phyloP scores from a whole-genome alignment of 92 coral and sea anemone species.

The Micromussa lordhowensis region DNA sequence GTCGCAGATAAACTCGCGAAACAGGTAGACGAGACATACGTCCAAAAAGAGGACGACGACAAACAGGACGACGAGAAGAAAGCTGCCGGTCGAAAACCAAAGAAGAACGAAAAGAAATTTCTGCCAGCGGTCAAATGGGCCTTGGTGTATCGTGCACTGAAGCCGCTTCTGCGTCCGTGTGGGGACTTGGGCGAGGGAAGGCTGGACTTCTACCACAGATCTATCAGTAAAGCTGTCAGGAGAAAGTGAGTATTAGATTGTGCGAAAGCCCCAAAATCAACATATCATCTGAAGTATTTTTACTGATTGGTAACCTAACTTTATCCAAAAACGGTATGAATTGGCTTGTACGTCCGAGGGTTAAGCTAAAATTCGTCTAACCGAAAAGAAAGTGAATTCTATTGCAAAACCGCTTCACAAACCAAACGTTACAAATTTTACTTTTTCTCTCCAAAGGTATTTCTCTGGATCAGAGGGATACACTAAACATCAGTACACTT shows the following conservation, averaged over 20 bases:
- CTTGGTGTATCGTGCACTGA: slow-evolving; percentile 95
- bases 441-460: slow-evolving; percentile 64
- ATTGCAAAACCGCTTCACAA: not conserved
- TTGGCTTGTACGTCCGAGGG: too few relatives aligned
- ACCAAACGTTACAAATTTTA: not conserved
- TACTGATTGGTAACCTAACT: not conserved
- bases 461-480: slow-evolving; percentile 89
- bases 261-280: not conserved
- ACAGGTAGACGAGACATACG: slow-evolving; percentile 94
- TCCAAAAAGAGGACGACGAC: slow-evolving; percentile 69
- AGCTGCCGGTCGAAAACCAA: slow-evolving; percentile 24
- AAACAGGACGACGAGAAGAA: slow-evolving; percentile 43
- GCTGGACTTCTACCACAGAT: slow-evolving; percentile 96
- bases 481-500: slow-evolving; percentile 90
- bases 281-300: too few relatives aligned
- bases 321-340: too few relatives aligned
- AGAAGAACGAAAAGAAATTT: slow-evolving; percentile 62
- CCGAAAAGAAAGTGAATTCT: not conserved
- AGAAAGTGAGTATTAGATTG: slow-evolving; percentile 73
- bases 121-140: slow-evolving; percentile 99
- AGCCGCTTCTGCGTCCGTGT: slow-evolving; percentile 98
- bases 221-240: slow-evolving; percentile 98
- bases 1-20: slow-evolving; percentile 89
- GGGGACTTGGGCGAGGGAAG: slow-evolving; percentile 99
- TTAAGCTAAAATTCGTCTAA: too few relatives aligned